These are phyloP conservation scores for Semotilus atromaculatus DNA, from an alignment of 2,797 vertebrate species.

Conservation along the genomic window DNA sequence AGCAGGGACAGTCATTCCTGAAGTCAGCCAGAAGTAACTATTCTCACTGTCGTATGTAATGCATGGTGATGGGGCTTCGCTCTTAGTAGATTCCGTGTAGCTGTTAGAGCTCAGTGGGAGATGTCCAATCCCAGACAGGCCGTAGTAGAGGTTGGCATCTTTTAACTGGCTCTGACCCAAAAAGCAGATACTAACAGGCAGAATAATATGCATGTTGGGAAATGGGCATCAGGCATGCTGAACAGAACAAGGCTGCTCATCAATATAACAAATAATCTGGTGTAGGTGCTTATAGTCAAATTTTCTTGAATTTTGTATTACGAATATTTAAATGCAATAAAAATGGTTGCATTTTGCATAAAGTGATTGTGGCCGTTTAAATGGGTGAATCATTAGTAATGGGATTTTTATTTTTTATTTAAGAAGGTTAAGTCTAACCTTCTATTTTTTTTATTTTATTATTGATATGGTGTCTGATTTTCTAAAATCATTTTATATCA, in stretches of 20 bases:
- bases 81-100: constrained; percentile 66
- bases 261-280: constrained; percentile 39
- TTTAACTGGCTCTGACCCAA: constrained; percentile 54
- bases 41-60: constrained; percentile 72
- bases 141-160: constrained; percentile 46
- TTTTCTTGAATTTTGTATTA: constrained; percentile 16
- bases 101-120: constrained; percentile 45
- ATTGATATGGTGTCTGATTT: not conserved
- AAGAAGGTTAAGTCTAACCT: not conserved
- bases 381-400: constrained; percentile 2
- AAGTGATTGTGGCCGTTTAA: constrained; percentile 21
- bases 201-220: constrained; percentile 74
- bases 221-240: constrained; percentile 59
- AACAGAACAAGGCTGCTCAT: constrained; percentile 43
- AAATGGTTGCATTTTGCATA: constrained; percentile 44
- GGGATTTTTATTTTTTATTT: not conserved
- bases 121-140: constrained; percentile 36
- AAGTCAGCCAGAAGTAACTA: constrained; percentile 96
- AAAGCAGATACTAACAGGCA: constrained; percentile 68
- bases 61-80: constrained; percentile 89
- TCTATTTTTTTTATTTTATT: not conserved
- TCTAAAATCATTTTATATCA: constrained; percentile 7
- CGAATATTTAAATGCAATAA: constrained; percentile 15
- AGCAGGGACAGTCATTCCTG: constrained; percentile 82
- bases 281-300: constrained; percentile 33